Evolutionary conservation across 2,888 invertebrate genomes (phyloP), one percentile per base, ranked within the genome.

Genomic region (Eristalis arbustorum): DNA sequence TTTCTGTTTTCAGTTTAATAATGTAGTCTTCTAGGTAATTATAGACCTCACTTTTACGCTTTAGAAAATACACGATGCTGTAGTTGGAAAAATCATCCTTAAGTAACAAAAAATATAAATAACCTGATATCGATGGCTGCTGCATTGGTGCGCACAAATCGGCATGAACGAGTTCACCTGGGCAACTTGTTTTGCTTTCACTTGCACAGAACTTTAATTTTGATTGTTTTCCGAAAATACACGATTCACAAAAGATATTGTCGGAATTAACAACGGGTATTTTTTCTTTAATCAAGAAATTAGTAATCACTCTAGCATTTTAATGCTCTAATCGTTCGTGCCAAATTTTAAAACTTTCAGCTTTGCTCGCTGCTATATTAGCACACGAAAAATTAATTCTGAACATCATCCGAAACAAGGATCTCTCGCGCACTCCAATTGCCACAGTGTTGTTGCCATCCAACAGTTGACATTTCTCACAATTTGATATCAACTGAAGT

Each of bases 251-350:
- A 56, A 84, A 80, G 23, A 84, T 88, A 57, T 78, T 42, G 6
- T 81, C 69, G 0, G 42, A 49, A 28, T 62, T 71, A 25, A n/a
- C 57, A 73, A 71, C 81, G 18, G 68, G 22, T 40, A 89, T 87
- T 23, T 83, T 73, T 49, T 75, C 63, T 6, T 71, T 18, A 4
- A 61, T 75, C 18, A 89, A 75, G 14, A 89, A 67, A 25, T 78
- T 76, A 75, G 84, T 85, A 8, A 89, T 85, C 18, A 89, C 83
- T 10, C 18, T 37, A n/a, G 84, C 64, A 42, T 88, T 88, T 81
- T 90, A 89, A 64, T 89, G 89, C 2, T 78, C 83, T 28, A 90
- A 40, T 13, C 89, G 49, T 31, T 89, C 89, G 73, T 90, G 89
- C 89, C 89, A 90, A 1, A 85, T 18, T 63, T 88, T 77, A 28